A percentile compares a stretch with the other conserved stretches of the same genome.
phyloP scores from a whole-genome alignment of 2,113 vertebrate species.

The Chiloscyllium plagiosum region DNA sequence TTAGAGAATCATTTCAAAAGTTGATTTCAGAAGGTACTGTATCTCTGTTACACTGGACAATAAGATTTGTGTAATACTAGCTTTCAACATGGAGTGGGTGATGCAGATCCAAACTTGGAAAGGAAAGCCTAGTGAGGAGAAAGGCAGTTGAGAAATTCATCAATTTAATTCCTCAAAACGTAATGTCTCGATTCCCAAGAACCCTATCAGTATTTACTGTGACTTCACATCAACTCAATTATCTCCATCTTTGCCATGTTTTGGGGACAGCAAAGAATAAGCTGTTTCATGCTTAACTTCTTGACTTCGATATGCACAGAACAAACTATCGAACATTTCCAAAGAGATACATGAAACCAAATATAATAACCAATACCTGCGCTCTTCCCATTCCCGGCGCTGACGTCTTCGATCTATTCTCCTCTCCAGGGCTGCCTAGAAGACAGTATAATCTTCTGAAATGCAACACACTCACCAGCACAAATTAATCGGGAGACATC shows the following conservation, averaged over 20 bases:
- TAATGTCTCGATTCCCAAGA: background rate
- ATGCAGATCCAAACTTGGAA: background rate
- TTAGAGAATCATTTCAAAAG: background rate
- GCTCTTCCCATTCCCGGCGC: constrained; percentile 80
- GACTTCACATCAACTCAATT: background rate
- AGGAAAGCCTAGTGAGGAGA: background rate
- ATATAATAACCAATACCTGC: constrained; percentile 59
- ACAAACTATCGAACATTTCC: background rate
- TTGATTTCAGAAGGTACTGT: background rate
- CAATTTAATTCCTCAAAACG: background rate
- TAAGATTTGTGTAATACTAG: background rate
- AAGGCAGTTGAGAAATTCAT: background rate
- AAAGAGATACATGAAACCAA: background rate
- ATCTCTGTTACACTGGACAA: background rate
- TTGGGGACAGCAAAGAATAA: background rate
- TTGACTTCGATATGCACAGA: background rate
- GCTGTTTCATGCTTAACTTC: background rate
- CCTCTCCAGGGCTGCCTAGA: constrained; percentile 72
- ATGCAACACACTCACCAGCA: background rate
- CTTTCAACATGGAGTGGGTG: background rate
- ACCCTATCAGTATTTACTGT: background rate
- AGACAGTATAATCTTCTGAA: background rate
- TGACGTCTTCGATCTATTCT: constrained; percentile 71
- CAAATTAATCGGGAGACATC: background rate
- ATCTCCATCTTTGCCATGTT: background rate